Base-by-base conservation (phyloP, 2,797 vertebrate species). In the Morelia viridis region DNA sequence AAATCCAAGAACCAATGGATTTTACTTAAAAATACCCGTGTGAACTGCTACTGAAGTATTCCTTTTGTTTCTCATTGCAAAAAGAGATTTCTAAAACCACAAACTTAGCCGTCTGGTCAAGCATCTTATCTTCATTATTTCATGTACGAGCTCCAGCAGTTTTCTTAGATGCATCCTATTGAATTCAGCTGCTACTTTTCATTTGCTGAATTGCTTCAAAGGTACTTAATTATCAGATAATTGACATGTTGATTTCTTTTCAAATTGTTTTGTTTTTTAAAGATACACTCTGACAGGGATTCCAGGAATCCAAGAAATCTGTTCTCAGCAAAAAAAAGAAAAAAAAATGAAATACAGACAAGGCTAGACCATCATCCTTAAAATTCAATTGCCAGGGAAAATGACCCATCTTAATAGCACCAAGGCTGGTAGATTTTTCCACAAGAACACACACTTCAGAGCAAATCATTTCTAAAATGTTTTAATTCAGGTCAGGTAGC, bases 221-320 rank as follows among this genome's bases (percentile, higher is more conserved):
- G 89, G 60, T 90, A 90, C 64, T 94, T 90, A 93, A 94, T 90
- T 90, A 89, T 89, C 76, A 92, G 71, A 90, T 91, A 90, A 92
- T 92, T 92, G 89, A 91, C 58, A 62, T 88, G 90, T 91, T 92
- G 85, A 58, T 24, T 89, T 92, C 71, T 94, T 91, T 88, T 91
- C 88, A 62, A 90, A 91, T 61, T 24, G 46, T 90, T 88, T 80
- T 80, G 19, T 46, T 80, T 80, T 80, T 62, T 64, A 57, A 91
- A 88, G 56, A 76, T 71, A 22, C 9, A 80, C 41, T 65, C 88
- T 89, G 65, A 68, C 5, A 60, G 5, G 46, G 35, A 83, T 89
- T 65, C 90, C 56, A 68, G 87, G 90, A 91, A 83, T 11, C 28
- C 24, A 60, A 22, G 13, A 89, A 80, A 71, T 62, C 88, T 76